These are phyloP conservation scores for Catagonus wagneri DNA, from an alignment of 2,113 vertebrate species.

Conservation along the genomic window DNA sequence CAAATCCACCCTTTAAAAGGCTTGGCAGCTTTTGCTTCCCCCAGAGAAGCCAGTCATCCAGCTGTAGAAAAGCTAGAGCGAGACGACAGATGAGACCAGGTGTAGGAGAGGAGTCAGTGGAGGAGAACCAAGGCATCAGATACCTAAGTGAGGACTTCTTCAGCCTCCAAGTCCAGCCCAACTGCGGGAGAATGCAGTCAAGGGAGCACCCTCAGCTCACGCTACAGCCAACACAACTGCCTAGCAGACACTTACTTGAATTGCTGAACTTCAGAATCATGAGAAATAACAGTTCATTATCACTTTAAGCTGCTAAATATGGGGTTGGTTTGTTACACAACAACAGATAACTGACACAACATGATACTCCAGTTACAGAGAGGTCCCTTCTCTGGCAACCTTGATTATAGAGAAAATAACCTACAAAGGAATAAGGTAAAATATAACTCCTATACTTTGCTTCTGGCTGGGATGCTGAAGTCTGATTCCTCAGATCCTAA, in stretches of 20 bases:
- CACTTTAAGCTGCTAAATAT: background rate
- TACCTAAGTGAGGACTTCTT: accelerated
- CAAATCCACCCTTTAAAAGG: background rate
- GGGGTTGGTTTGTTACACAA: background rate
- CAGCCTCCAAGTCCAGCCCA: background rate
- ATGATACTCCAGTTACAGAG: background rate
- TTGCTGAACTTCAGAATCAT: background rate
- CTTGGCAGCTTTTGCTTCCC: background rate
- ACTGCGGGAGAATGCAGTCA: accelerated
- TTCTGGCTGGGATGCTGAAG: background rate
- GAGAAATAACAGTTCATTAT: background rate
- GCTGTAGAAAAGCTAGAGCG: background rate
- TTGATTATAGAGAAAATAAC: background rate
- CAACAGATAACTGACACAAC: background rate
- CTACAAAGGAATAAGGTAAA: background rate
- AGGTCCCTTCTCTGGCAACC: background rate
- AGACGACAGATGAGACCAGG: background rate
- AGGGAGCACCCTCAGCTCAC: too few species aligned
- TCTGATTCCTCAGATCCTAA: background rate
- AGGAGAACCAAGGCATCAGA: accelerated
- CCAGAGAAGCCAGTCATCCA: background rate
- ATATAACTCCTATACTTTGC: accelerated
- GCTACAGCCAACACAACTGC: background rate
- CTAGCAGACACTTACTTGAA: background rate
- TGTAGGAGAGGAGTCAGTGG: background rate